Evolutionary conservation across 1,140 invertebrate species (phyloP).

Genomic region (Andrena cerasifolii): DNA sequence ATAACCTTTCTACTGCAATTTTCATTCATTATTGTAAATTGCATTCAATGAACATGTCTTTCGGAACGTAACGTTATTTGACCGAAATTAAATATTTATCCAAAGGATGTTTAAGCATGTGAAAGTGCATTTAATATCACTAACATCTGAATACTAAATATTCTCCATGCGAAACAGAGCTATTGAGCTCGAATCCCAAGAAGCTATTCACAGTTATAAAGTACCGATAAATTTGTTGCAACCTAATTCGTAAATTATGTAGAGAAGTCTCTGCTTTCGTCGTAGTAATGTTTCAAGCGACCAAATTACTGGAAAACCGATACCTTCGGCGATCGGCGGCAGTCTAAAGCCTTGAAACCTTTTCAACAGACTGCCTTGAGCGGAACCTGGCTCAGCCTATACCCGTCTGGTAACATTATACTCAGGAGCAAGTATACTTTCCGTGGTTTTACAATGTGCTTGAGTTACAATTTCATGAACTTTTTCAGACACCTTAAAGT

Average conservation of each 20-base stretch:
- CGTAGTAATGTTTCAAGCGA: background rate
- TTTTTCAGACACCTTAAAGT: background rate
- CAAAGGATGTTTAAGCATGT: no score
- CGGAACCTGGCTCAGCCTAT: background rate
- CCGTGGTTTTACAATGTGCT: conserved; percentile 11
- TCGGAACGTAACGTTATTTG: background rate
- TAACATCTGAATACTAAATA: no score
- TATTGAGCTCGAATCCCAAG: no score
- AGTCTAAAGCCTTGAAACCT: conserved; percentile 30
- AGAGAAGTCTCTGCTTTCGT: background rate
- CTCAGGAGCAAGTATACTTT: background rate
- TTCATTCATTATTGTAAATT: background rate
- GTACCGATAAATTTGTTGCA: no score
- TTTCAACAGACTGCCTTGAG: conserved; percentile 36
- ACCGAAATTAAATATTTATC: background rate
- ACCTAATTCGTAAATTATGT: no score
- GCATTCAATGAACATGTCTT: background rate
- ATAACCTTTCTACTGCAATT: background rate
- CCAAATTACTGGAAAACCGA: background rate
- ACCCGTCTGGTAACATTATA: conserved; percentile 17
- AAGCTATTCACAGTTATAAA: no score
- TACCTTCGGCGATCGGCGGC: background rate
- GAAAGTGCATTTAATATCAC: no score
- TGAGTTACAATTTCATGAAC: background rate
- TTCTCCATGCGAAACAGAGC: no score